A percentile compares a stretch with the other conserved stretches of the same genome.
Evolutionary conservation across 1,140 invertebrate species (phyloP).

Genomic region (Battus philenor): DNA sequence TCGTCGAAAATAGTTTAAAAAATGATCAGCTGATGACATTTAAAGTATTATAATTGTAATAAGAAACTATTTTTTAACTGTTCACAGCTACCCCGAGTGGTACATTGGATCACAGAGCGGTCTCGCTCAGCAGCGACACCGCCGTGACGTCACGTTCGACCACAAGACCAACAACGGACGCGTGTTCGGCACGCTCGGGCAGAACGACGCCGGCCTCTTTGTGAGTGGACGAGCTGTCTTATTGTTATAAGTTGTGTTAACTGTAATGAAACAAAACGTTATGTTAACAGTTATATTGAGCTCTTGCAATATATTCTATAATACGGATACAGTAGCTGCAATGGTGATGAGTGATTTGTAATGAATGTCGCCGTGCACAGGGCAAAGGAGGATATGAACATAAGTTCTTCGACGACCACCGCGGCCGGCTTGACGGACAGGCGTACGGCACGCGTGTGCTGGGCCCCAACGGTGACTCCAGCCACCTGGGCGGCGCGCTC

Average conservation of each 20-base stretch:
- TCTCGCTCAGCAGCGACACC: conserved; percentile 14
- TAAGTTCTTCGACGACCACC: conserved; percentile 41
- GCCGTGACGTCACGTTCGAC: conserved; percentile 34
- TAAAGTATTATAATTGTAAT: no score
- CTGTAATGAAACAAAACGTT: background rate
- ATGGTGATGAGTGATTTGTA: no score
- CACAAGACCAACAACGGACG: conserved; percentile 30
- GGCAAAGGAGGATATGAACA: conserved; percentile 45
- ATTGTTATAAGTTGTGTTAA: background rate
- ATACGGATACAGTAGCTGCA: background rate
- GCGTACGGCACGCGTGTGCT: conserved; percentile 37
- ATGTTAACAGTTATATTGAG: background rate
- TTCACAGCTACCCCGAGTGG: conserved; percentile 37
- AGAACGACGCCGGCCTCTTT: conserved; percentile 40
- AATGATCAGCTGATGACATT: no score
- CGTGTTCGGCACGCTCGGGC: conserved; percentile 42
- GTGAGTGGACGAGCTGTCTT: conserved; percentile 28
- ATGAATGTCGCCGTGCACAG: no score
- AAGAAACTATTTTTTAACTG: no score
- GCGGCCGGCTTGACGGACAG: conserved; percentile 33
- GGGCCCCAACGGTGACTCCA: conserved; percentile 34
- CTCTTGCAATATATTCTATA: background rate
- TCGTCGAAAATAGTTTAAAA: no score
- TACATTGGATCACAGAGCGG: conserved; percentile 19
- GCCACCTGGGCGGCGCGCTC: conserved; percentile 34